Conservation (phyloP, 2,888 invertebrate species). For the Pyrrhosoma nymphula region DNA sequence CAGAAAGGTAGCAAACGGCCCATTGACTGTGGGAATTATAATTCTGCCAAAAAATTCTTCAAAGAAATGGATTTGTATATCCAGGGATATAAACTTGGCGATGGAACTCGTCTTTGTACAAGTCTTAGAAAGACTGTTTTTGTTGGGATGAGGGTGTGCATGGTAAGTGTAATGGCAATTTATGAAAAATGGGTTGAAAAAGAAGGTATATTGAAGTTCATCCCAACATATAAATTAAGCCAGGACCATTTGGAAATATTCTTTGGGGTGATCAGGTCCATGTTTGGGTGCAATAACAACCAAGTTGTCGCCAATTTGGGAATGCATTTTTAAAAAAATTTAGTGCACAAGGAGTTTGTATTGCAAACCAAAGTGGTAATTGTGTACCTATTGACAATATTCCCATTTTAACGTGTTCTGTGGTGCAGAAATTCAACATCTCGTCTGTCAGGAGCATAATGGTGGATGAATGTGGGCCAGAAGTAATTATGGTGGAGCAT, state of each 20-base stretch:
- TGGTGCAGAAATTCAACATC: neutral
- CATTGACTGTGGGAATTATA: neutral
- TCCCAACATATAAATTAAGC: slow-evolving; percentile 70
- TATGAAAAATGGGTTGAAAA: slow-evolving; percentile 52
- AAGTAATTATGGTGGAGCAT: neutral
- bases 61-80: neutral
- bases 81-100: neutral
- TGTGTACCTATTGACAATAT: neutral
- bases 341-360: slow-evolving; percentile 69
- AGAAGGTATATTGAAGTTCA: slow-evolving; percentile 68
- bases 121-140: slow-evolving; percentile 69
- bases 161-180: slow-evolving; percentile 49
- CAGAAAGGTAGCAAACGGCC: slow-evolving; percentile 68
- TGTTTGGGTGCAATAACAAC: slow-evolving; percentile 72
- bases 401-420: neutral
- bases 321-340: slow-evolving; percentile 70
- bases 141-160: slow-evolving; percentile 68
- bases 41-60: neutral
- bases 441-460: neutral
- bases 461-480: neutral
- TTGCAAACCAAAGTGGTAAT: neutral
- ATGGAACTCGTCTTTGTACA: neutral
- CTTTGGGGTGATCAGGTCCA: slow-evolving; percentile 70
- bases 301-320: slow-evolving; percentile 70
- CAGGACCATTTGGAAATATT: slow-evolving; percentile 68